Conservation (phyloP, 2,113 vertebrate species). For the Dunckerocampus dactyliophorus region DNA sequence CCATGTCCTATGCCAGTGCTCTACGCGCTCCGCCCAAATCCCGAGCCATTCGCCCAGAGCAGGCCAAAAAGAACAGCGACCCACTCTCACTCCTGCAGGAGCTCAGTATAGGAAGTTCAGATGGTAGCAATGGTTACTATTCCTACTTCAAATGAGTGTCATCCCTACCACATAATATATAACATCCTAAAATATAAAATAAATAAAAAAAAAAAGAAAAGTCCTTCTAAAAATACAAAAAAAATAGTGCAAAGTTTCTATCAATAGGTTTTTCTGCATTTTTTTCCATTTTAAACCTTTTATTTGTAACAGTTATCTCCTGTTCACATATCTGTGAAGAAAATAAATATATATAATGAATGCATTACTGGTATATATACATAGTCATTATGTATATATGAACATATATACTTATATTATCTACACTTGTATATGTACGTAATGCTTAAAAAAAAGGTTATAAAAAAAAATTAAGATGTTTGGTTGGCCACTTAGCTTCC, state of each 20-base stretch:
- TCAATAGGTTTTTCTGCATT: constrained; percentile 77
- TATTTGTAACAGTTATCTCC: constrained; percentile 73
- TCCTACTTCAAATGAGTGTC: constrained; percentile 96
- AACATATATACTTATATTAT: constrained; percentile 74
- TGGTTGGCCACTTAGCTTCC: constrained; percentile 73
- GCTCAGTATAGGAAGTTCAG: constrained; percentile 97
- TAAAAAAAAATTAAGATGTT: constrained; percentile 43
- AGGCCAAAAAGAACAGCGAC: constrained; percentile 96
- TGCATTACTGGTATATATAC: constrained; percentile 73
- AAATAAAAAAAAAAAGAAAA: constrained; percentile 54
- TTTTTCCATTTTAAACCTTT: constrained; percentile 75
- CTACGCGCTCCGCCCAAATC: constrained; percentile 94
- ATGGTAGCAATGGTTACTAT: constrained; percentile 98
- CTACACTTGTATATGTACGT: constrained; percentile 69
- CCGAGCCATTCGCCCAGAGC: constrained; percentile 86
- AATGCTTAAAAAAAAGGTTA: constrained; percentile 56
- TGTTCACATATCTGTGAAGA: constrained; percentile 73
- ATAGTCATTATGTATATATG: constrained; percentile 74
- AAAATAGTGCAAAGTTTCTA: constrained; percentile 74
- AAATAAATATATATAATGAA: constrained; percentile 72
- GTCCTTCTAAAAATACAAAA: constrained; percentile 49
- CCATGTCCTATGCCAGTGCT: constrained; percentile 97
- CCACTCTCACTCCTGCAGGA: constrained; percentile 96
- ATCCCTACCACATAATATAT: constrained; percentile 36
- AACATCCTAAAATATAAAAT: constrained; percentile 64